These are phyloP conservation scores for Noctua fimbriata DNA, from an alignment of 2,888 invertebrate species.

Conservation along the genomic window DNA sequence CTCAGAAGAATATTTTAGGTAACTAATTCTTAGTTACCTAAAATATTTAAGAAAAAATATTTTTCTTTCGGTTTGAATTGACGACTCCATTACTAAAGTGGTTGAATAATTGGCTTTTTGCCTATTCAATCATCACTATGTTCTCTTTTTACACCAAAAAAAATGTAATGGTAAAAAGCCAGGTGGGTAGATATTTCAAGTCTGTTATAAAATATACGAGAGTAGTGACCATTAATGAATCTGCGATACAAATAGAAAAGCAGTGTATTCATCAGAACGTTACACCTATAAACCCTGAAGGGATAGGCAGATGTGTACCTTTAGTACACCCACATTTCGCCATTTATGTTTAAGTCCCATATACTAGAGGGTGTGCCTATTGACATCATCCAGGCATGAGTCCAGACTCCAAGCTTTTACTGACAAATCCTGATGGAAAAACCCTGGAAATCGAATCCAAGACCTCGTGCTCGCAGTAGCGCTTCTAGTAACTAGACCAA, in stretches of 20 bases:
- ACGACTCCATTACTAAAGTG: background rate
- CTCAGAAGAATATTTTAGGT: background rate
- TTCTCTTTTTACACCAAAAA: background rate
- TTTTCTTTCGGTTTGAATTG: background rate
- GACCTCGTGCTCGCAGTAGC: background rate
- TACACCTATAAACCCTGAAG: background rate
- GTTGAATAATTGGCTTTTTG: background rate
- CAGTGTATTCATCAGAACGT: background rate
- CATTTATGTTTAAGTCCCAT: background rate
- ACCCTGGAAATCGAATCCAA: background rate
- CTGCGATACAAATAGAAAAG: background rate
- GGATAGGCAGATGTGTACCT: too few relatives aligned
- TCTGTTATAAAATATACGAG: background rate
- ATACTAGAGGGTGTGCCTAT: background rate
- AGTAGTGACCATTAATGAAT: background rate
- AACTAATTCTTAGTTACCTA: too few relatives aligned
- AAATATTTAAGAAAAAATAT: too few relatives aligned
- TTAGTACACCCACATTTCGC: background rate
- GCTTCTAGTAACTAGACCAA: too few relatives aligned
- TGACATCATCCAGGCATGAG: too few relatives aligned
- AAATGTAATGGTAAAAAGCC: background rate
- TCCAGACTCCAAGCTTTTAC: too few relatives aligned
- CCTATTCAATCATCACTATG: background rate
- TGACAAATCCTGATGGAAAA: background rate
- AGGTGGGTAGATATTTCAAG: background rate